These are phyloP conservation scores for Branchinecta lynchi DNA, from an alignment of 1,140 invertebrate species.

Conservation along the genomic window DNA sequence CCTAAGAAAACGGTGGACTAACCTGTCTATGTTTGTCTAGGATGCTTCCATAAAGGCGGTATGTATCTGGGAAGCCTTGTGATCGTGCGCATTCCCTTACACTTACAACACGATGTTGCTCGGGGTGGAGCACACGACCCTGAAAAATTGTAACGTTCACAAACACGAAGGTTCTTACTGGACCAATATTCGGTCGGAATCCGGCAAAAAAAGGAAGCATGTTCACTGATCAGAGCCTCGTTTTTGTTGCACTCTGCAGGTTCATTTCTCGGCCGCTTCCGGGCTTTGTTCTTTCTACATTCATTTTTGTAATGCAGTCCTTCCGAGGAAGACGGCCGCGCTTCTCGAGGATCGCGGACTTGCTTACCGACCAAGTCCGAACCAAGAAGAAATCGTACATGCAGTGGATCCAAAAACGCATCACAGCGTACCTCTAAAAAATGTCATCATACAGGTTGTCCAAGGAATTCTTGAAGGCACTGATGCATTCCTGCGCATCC, in stretches of 20 bases:
- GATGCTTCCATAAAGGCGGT: conserved; percentile 55
- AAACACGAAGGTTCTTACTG: neutral
- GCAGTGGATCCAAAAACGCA: too few relatives aligned
- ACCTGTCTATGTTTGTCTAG: conserved; percentile 68
- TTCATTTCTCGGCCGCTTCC: neutral
- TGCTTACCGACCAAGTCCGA: too few relatives aligned
- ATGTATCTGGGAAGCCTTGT: conserved; percentile 68
- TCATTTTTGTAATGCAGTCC: neutral
- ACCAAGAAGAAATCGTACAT: too few relatives aligned
- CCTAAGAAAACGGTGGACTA: conserved; percentile 14
- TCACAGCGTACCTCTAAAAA: too few relatives aligned
- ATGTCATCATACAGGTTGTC: too few relatives aligned
- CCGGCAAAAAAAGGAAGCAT: neutral
- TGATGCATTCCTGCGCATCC: too few relatives aligned
- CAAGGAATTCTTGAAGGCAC: too few relatives aligned
- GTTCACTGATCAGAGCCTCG: too few relatives aligned
- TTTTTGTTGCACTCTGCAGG: neutral
- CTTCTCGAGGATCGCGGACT: too few relatives aligned
- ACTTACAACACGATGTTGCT: conserved; percentile 61
- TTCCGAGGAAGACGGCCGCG: neutral
- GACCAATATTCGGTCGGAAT: neutral
- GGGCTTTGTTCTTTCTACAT: neutral
- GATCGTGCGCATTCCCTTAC: conserved; percentile 71
- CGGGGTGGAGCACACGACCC: conserved; percentile 62
- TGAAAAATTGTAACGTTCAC: conserved; percentile 24